Evolutionary conservation across 2,888 invertebrate genomes (phyloP).

Genomic region (Coenonympha arcania): DNA sequence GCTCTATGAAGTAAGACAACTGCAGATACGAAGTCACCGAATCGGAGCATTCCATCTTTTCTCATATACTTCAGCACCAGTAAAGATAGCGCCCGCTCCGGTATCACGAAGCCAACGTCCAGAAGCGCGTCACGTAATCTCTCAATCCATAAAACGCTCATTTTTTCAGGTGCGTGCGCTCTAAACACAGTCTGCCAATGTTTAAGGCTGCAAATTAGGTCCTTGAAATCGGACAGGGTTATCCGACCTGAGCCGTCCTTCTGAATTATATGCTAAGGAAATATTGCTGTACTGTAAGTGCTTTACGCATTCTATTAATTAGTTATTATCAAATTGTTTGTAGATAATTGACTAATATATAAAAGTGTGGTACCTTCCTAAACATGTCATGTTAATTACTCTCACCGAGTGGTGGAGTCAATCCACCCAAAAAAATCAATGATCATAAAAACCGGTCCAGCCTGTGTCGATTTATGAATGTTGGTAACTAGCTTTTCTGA

Average conservation of each 20-base stretch:
- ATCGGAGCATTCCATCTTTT: slow-evolving; percentile 91
- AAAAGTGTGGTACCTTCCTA: no score
- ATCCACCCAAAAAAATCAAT: no score
- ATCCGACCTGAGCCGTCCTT: slow-evolving; percentile 85
- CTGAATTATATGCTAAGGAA: slow-evolving; percentile 51
- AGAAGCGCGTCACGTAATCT: slow-evolving; percentile 85
- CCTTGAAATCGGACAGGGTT: slow-evolving; percentile 89
- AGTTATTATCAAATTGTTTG: no score
- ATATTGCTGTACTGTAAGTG: neutral
- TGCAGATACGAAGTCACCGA: slow-evolving; percentile 93
- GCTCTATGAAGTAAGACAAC: slow-evolving; percentile 91
- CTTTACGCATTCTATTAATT: no score
- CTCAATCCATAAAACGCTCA: slow-evolving; percentile 90
- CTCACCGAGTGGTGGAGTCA: no score
- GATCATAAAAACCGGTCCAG: no score
- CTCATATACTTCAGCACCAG: slow-evolving; percentile 91
- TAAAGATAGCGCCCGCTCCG: slow-evolving; percentile 86
- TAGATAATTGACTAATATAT: no score
- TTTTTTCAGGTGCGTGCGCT: slow-evolving; percentile 91
- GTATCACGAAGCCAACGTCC: slow-evolving; percentile 91
- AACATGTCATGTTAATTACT: no score
- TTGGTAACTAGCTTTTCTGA: no score
- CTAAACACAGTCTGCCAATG: slow-evolving; percentile 92
- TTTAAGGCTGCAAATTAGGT: slow-evolving; percentile 91
- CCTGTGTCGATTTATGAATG: no score